These are phyloP conservation scores for Crocidura indochinensis DNA, from an alignment of 2,797 vertebrate species.

Conservation along the genomic window DNA sequence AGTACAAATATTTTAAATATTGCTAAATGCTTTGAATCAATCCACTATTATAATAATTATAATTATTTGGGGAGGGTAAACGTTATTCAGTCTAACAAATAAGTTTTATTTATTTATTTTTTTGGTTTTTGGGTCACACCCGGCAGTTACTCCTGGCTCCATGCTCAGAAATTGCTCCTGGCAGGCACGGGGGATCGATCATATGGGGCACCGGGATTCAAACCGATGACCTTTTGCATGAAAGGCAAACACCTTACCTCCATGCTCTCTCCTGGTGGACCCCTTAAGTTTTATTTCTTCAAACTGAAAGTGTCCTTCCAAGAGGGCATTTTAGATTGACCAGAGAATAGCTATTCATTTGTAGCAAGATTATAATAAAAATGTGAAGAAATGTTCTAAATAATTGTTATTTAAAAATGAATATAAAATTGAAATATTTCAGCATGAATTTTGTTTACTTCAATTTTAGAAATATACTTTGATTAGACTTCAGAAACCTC, in stretches of 20 bases:
- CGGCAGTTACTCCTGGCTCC: too few relatives aligned
- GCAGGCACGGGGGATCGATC: too few relatives aligned
- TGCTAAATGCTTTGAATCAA: background rate
- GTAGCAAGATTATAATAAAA: background rate
- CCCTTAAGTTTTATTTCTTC: background rate
- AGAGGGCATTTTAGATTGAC: background rate
- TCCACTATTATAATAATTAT: background rate
- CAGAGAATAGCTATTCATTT: background rate
- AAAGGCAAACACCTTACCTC: too few relatives aligned
- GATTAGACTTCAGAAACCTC: constrained; percentile 1
- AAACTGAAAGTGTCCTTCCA: background rate
- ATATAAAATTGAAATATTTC: background rate
- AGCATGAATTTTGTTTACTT: background rate
- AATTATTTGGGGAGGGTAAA: background rate
- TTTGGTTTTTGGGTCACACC: too few relatives aligned
- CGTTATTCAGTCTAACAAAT: background rate
- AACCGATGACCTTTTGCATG: too few relatives aligned
- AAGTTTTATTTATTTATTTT: too few relatives aligned
- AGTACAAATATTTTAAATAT: background rate
- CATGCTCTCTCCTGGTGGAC: too few relatives aligned
- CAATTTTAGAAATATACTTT: background rate
- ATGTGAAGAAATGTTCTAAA: constrained; percentile 2
- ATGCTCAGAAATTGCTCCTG: too few relatives aligned
- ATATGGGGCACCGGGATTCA: too few relatives aligned
- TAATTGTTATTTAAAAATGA: background rate